These are phyloP conservation scores for Odontothrips loti DNA, from an alignment of 2,888 invertebrate genomes.

Conservation along the genomic window DNA sequence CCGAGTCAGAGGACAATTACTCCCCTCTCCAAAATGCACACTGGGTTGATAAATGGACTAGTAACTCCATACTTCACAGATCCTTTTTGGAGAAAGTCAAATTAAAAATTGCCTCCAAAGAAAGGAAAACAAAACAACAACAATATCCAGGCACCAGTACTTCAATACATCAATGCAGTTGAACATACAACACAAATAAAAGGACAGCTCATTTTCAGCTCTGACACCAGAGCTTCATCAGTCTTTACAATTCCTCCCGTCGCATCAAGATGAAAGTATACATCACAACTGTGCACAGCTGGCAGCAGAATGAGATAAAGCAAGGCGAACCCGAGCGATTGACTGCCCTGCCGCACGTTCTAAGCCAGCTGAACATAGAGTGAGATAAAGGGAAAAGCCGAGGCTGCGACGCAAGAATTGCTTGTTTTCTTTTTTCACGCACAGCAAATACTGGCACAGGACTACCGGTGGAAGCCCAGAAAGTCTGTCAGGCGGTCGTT, in stretches of 20 bases:
- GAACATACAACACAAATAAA: background rate
- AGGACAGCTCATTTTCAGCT: conserved; percentile 11
- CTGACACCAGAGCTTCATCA: conserved; percentile 3
- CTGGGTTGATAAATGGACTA: conserved; percentile 21
- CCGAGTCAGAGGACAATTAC: no score
- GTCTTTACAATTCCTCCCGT: conserved; percentile 3
- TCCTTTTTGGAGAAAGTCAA: background rate
- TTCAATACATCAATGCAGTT: background rate
- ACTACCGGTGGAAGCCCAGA: conserved; percentile 60
- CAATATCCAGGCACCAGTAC: conserved; percentile 8
- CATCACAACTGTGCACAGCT: no score
- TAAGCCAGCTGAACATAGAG: no score
- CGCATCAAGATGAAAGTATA: background rate
- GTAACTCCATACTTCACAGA: background rate
- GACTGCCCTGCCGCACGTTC: no score
- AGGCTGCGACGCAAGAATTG: background rate
- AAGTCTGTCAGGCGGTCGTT: conserved; percentile 70
- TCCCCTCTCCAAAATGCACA: background rate
- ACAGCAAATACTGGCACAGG: conserved; percentile 19
- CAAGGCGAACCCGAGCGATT: no score
- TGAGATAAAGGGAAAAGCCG: background rate
- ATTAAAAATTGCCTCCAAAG: background rate
- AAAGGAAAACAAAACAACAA: background rate
- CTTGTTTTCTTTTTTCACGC: background rate
- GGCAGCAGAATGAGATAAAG: no score